Base-by-base conservation (phyloP, 2,113 vertebrate species). In the Apaloderma vittatum region DNA sequence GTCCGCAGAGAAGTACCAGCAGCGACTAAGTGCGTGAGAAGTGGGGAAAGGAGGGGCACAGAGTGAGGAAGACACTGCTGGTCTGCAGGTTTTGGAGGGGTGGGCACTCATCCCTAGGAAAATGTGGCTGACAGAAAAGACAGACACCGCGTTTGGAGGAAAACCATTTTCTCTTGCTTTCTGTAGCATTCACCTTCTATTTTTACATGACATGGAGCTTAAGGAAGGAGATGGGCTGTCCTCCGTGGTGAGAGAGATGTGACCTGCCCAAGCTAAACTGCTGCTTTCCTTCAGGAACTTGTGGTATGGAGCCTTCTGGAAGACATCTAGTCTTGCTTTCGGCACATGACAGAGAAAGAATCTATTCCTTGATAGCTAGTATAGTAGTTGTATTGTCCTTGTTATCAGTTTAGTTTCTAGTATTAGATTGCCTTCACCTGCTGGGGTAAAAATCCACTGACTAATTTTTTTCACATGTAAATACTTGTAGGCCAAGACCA, bases 41-140 rank as follows among this genome's bases (percentile, higher is more conserved):
- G 21, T 12, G 54, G 34, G n/a, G 22, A 76, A 40, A 36, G 15
- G 19, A 59, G 6, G 29, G 26, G 11, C 20, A 48, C 9, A 36
- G 26, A 30, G 6, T 0, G 6, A 76, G 51, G 52, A 86, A 86
- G 34, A 26, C 12, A 77, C 8, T 2, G 1, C 29, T 54, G 51
- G 13, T 36, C 15, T 3, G 3, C 12, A 16, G 0, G 1, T 16
- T 58, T 45, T 81, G 6, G 62, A 70, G 12, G 2, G 8, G 20
- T 51, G 16, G 11, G 20, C 48, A 36, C 68, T 62, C 19, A 30
- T 12, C 19, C 40, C 13, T 40, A 55, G 27, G 23, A 16, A 6
- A 1, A 63, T 21, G 17, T 43, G 36, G 16, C 22, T 80, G 40
- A 22, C 40, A 46, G 29, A 29, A 22, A 40, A 59, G 37, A 22